Base-by-base conservation (phyloP, 2,113 vertebrate species). In the Chloropsis hardwickii region DNA sequence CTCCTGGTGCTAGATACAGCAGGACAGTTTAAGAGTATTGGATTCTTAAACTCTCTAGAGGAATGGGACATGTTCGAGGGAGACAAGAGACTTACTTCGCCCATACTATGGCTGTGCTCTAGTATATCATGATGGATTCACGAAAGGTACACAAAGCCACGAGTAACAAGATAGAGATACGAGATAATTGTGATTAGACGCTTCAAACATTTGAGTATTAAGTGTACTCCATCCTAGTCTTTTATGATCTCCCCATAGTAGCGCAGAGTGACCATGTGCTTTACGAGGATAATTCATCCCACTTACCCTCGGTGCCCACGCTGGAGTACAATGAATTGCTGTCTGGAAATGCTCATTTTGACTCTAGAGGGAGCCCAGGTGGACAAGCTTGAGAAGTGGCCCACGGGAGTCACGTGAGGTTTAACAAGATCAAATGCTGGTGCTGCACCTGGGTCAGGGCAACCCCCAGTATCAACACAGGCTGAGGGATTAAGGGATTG, bases 261-360 rank as follows among this genome's bases (percentile, higher is more conserved):
- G 18, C 54, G 44, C 39, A 50, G 81, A 33, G 51, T 2, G 2
- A 88, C 29, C 19, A 51, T 45, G 24, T 11, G 6, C 65, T 92
- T 88, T 40, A 31, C 28, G 74, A 77, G n/a, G 57, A 4, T 44
- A 53, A 53, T 73, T 70, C 37, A 37, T 84, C 45, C 65, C 17
- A 2, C 29, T 33, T 45, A 28, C 6, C 3, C 22, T 72, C 2
- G 0, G 0, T 61, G 13, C 25, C 19, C 25, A 12, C 13, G 3
- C 24, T 44, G 45, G 69, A 44, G 17, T n/a, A 31, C 42, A 44
- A 6, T 29, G 11, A 28, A 27, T 57, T 88, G 74, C 31, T 33
- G 21, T 73, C 45, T 78, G 45, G 21, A 65, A 90, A 48, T 5
- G 7, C 60, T 64, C 8, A 13, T 73, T 24, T 51, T 74, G 37